Percentiles rank a stretch among this genome's conserved stretches.
Evolutionary conservation across 2,113 vertebrate genomes (phyloP).

Genomic region (Tupaia chinensis): DNA sequence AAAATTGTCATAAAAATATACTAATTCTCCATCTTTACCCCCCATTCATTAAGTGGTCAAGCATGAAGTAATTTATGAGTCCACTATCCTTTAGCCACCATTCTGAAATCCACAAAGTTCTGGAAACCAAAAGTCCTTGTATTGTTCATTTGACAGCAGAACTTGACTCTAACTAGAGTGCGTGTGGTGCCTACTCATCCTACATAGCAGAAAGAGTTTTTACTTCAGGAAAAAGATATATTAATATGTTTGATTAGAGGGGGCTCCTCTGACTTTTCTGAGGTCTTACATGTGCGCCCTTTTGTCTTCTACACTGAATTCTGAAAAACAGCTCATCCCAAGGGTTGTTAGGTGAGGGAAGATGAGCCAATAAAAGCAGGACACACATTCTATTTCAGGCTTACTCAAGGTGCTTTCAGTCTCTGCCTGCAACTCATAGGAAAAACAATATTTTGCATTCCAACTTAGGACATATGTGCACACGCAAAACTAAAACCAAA

Average conservation of each 20-base stretch:
- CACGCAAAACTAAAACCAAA: background rate
- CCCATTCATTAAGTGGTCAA: background rate
- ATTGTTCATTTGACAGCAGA: background rate
- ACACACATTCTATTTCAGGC: background rate
- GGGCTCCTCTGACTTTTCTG: background rate
- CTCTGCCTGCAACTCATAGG: background rate
- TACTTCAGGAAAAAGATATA: background rate
- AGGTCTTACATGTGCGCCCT: background rate
- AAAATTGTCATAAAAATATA: background rate
- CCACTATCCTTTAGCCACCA: background rate
- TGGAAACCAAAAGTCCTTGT: background rate
- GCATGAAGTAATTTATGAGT: background rate
- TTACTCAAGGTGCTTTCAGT: background rate
- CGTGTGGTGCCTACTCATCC: background rate
- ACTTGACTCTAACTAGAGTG: background rate
- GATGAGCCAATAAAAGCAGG: background rate
- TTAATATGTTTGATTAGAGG: background rate
- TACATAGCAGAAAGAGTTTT: background rate
- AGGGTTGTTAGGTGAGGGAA: background rate
- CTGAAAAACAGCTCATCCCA: background rate
- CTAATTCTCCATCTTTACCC: background rate
- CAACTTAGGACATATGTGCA: background rate
- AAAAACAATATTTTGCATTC: background rate
- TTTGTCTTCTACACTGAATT: background rate
- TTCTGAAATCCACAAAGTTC: background rate